A percentile compares a stretch with the other conserved stretches of the same genome.
phyloP scores from a whole-genome alignment of 2,113 vertebrate species.

The Octodon degus region DNA sequence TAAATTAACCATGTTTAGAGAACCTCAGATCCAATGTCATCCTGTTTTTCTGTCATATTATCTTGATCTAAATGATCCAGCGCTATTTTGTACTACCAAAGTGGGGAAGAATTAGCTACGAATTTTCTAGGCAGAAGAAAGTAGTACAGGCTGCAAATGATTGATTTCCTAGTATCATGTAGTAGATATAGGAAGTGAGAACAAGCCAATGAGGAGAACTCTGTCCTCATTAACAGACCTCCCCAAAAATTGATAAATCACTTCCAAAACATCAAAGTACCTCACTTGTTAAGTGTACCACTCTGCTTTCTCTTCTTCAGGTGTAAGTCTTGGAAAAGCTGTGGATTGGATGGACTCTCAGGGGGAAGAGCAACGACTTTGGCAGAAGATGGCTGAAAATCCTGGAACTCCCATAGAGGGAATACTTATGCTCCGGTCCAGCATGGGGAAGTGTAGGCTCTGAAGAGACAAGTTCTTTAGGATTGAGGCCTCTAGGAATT shows the following conservation, averaged over 20 bases:
- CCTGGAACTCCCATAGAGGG: slow-evolving; percentile 94
- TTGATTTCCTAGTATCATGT: neutral
- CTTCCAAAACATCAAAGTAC: neutral
- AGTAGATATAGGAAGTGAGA: neutral
- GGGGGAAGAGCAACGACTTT: slow-evolving; percentile 94
- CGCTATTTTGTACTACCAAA: slow-evolving; percentile 1
- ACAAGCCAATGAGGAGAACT: neutral
- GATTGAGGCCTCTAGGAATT: neutral
- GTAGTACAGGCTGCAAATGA: neutral
- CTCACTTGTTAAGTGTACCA: neutral
- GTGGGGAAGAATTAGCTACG: neutral
- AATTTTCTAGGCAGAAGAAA: neutral
- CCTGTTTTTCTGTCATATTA: neutral
- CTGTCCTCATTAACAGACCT: neutral
- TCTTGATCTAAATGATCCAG: neutral
- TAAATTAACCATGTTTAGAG: slow-evolving; percentile 7
- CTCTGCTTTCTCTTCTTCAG: slow-evolving; percentile 81
- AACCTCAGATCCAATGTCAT: neutral
- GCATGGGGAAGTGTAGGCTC: slow-evolving; percentile 91
- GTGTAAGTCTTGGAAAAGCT: slow-evolving; percentile 92
- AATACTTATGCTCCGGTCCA: slow-evolving; percentile 94
- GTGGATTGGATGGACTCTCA: slow-evolving; percentile 98
- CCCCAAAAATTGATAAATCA: neutral
- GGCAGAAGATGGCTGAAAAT: slow-evolving; percentile 96
- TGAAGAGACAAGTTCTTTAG: slow-evolving; percentile 79